These are phyloP conservation scores for Phrynosoma platyrhinos DNA, from an alignment of 2,113 vertebrate genomes.

Conservation along the genomic window DNA sequence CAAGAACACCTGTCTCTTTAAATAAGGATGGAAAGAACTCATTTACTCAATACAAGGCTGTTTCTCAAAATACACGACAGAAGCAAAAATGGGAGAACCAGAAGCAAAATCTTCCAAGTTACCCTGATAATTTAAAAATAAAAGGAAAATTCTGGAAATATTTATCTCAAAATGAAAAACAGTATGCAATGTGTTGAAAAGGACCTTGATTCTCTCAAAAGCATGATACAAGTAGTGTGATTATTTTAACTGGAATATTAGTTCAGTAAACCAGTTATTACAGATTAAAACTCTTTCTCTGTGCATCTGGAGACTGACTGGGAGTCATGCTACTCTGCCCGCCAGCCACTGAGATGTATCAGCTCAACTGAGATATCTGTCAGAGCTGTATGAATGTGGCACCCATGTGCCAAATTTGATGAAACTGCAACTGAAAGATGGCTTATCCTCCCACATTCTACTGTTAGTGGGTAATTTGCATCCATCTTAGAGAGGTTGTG, in stretches of 20 bases:
- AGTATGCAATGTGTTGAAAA: neutral
- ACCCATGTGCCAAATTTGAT: neutral
- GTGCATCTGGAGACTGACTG: neutral
- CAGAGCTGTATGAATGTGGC: neutral
- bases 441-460: neutral
- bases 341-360: no score
- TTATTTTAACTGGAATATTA: neutral
- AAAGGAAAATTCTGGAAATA: neutral
- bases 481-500: neutral
- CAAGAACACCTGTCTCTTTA: slow-evolving; percentile 18
- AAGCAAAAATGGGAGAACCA: neutral
- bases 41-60: slow-evolving; percentile 14
- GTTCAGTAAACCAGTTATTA: neutral
- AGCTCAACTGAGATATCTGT: neutral
- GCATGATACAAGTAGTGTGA: neutral
- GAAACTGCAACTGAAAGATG: neutral
- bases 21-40: neutral
- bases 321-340: neutral
- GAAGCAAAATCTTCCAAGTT: neutral
- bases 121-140: neutral
- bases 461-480: neutral
- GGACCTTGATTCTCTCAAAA: neutral
- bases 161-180: neutral
- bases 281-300: neutral
- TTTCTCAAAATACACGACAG: neutral